Percentiles rank a stretch among this genome's conserved stretches.
These are phyloP conservation scores for Epicauta chinensis DNA, from an alignment of 1,140 invertebrate genomes.

Conservation along the genomic window DNA sequence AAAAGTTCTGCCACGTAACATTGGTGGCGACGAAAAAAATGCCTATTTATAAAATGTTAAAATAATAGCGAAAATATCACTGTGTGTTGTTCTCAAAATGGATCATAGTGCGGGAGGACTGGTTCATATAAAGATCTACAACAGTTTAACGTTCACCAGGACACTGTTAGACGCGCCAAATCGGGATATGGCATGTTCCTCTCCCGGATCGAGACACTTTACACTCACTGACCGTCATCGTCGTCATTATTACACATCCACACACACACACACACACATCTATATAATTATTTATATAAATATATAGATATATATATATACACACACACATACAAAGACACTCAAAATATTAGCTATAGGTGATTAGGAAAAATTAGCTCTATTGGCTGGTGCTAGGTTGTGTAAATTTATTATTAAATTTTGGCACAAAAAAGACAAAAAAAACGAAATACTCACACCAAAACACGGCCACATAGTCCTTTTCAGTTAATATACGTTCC, in stretches of 20 bases:
- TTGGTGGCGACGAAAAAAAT: too few relatives aligned
- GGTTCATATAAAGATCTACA: background rate
- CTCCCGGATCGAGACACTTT: slow-evolving; percentile 28
- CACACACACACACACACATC: background rate
- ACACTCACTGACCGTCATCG: slow-evolving; percentile 27
- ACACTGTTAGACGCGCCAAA: slow-evolving; percentile 31
- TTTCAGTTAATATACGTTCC: slow-evolving; percentile 78
- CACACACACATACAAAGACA: background rate
- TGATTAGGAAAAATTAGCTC: too few relatives aligned
- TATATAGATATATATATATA: background rate
- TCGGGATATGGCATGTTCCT: slow-evolving; percentile 34
- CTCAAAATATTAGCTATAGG: background rate
- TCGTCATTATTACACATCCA: slow-evolving; percentile 8
- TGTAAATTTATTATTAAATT: too few relatives aligned
- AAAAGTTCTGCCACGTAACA: too few relatives aligned
- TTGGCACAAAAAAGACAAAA: too few relatives aligned
- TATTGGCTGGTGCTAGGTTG: background rate
- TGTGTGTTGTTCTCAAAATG: too few relatives aligned
- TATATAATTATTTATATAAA: background rate
- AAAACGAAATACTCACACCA: slow-evolving; percentile 76
- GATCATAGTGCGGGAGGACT: slow-evolving; percentile 8
- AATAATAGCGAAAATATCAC: too few relatives aligned
- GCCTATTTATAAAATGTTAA: too few relatives aligned
- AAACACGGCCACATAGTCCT: slow-evolving; percentile 90
- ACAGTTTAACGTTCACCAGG: slow-evolving; percentile 9